Conservation (phyloP, 2,113 vertebrate genomes). For the Aegotheles bennettii region DNA sequence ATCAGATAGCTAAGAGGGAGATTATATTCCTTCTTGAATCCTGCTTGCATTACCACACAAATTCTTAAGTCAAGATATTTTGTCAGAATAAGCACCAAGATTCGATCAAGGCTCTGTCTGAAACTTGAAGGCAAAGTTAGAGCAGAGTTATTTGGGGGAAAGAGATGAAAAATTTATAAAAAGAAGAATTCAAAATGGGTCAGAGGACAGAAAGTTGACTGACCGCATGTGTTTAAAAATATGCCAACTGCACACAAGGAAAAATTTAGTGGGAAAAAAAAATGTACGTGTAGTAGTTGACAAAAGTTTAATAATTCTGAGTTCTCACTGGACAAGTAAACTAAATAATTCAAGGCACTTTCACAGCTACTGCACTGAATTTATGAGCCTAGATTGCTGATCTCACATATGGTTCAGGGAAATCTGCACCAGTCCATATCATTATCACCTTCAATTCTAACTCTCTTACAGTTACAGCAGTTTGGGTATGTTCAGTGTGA, state of each 20-base stretch:
- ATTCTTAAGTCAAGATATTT: not conserved
- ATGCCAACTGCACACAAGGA: not conserved
- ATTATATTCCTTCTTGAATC: not conserved
- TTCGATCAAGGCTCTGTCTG: not conserved
- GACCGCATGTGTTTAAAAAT: not conserved
- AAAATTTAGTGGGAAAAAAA: not conserved
- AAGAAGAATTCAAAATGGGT: not conserved
- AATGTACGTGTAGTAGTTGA: not conserved
- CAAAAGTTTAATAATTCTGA: slow-evolving; percentile 22
- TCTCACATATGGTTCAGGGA: not conserved
- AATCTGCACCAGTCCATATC: slow-evolving; percentile 51
- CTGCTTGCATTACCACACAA: not conserved
- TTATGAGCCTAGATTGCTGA: slow-evolving; percentile 16
- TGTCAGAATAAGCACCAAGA: not conserved
- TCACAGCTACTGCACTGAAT: slow-evolving; percentile 35
- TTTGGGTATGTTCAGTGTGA: slow-evolving; percentile 21
- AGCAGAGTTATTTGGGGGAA: not conserved
- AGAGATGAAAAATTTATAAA: not conserved
- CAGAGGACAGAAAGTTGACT: not conserved
- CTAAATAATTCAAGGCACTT: slow-evolving; percentile 29
- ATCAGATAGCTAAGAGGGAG: not conserved
- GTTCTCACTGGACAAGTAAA: slow-evolving; percentile 8
- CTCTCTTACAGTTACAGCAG: slow-evolving; percentile 13
- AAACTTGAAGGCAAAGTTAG: not conserved
- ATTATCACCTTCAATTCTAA: slow-evolving; percentile 46